Evolutionary conservation across 2,888 invertebrate species (phyloP), one percentile per base, ranked within the genome.

Genomic region (Agrenia bidenticulata): DNA sequence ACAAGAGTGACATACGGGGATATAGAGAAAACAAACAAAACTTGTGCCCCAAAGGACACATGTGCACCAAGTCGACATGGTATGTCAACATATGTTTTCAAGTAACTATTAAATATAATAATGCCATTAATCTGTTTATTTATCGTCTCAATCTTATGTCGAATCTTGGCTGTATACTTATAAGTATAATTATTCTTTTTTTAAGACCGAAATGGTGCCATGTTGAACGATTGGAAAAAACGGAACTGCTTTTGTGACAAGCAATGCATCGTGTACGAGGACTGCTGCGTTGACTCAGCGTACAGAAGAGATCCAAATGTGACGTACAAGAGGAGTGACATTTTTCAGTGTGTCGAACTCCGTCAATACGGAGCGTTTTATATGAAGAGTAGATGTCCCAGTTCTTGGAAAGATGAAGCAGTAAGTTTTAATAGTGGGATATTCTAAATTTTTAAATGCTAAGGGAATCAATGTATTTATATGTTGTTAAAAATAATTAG

Each of bases 241-340:
- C 76, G 81, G 26, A 81, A 80, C 76, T 82, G 82, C 73, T 77
- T 80, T 55, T 82, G 82, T 73, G 82, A 82, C 69, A 76, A 78
- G 41, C 76, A 77, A 37, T 83, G 83, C 73, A 77, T 77, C 19
- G 76, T 77, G 13, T 82, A 80, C 67, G 82, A 81, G 26, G 82
- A 82, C 76, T 82, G 82, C 70, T 82, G 82, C 66, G 76, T 79
- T 26, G 81, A 82, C 72, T 80, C 81, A 0, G 76, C 72, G 21
- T 78, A 67, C 70, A 54, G 74, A 9, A 27, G 73, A 26, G 74
- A 76, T 62, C 73, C 73, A 5, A 77, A 77, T 75, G 76, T 76
- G 61, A 78, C 74, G 32, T 77, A 77, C 58, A 77, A 77, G 61
- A 75, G 76, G 37, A 77, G 70, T 21, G 78, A 78, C 19, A 76